A percentile compares a stretch with the other conserved stretches of the same genome.
Evolutionary conservation across 1,140 invertebrate species (phyloP).

Genomic region (Drosophila elegans): DNA sequence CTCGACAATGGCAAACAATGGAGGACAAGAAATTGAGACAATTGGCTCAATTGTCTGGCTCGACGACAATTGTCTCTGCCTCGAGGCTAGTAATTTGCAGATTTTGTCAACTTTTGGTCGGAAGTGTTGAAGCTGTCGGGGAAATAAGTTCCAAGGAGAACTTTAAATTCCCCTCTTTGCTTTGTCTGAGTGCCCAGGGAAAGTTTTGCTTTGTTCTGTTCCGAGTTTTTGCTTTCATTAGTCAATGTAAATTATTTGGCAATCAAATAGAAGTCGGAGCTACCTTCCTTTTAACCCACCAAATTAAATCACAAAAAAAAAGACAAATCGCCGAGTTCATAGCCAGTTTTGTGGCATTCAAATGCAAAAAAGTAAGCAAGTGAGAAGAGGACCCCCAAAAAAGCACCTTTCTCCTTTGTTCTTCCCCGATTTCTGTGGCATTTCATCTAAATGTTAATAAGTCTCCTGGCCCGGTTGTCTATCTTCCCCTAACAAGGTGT

Average conservation of each 20-base stretch:
- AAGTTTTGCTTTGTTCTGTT: conserved; percentile 27
- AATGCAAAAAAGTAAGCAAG: conserved; percentile 55
- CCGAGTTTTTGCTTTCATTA: conserved; percentile 59
- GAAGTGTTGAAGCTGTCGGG: conserved; percentile 14
- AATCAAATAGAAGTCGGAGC: conserved; percentile 45
- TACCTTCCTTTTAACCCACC: conserved; percentile 39
- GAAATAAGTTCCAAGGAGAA: conserved; percentile 31
- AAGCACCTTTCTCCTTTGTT: conserved; percentile 17
- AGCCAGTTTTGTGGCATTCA: conserved; percentile 53
- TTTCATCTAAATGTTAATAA: conserved; percentile 83
- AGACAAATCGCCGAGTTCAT: conserved; percentile 46
- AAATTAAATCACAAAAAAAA: conserved; percentile 75
- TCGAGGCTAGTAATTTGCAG: conserved; percentile 52
- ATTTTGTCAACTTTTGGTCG: conserved; percentile 50
- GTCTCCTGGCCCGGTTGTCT: conserved; percentile 44
- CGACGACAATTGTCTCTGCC: conserved; percentile 41
- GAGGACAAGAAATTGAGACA: conserved; percentile 66
- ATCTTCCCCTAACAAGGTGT: conserved; percentile 69
- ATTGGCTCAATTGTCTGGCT: conserved; percentile 60
- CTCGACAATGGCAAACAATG: conserved; percentile 44
- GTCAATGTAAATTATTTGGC: conserved; percentile 72
- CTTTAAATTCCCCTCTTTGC: conserved; percentile 34
- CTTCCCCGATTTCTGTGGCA: conserved; percentile 37
- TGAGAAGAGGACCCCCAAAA: not conserved
- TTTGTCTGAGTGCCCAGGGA: conserved; percentile 4